Evolutionary conservation across 2,797 vertebrate genomes (phyloP), one percentile per base, ranked within the genome.

Genomic region (Epinephelus coioides): DNA sequence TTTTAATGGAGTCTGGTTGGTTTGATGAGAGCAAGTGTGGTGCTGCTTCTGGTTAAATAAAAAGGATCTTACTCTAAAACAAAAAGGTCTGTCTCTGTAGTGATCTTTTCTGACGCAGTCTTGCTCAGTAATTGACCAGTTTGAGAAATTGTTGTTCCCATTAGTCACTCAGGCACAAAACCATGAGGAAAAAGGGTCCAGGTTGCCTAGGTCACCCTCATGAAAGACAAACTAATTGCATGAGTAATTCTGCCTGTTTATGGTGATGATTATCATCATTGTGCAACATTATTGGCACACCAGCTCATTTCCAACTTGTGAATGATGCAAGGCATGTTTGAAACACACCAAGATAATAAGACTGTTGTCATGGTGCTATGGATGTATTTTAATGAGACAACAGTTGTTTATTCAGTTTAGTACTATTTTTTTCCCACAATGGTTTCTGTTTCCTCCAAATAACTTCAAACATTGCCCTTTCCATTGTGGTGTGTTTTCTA

Each of bases 321-420:
- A 56, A 55, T 65, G 23, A 56, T 9, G 25, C 60, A 49, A 40
- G 5, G 18, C n/a, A 21, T 43, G 51, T 23, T 6, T 46, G 34
- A 69, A 69, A 59, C 11, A 34, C 21, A 13, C 66, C 3, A 46
- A 30, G 44, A 60, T 70, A 55, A 34, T 7, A 43, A n/a, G 30
- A 73, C 73, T 50, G 27, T 2, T 53, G 21, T 54, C 14, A 59
- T 13, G 19, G 3, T n/a, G 1, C 27, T 47, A 30, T 0, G 10
- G 34, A 59, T 46, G 47, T 60, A 34, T 57, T 54, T 30, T 54
- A 70, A 76, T 64, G 34, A 56, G 19, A 57, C n/a, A 13, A 47
- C 2, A 53, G 50, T 19, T 71, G 30, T 60, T 64, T 62, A 19
- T 47, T 61, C 55, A 38, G 50, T 46, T 53, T 34, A 25, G 18